Evolutionary conservation across 2,113 vertebrate species (phyloP).

Genomic region (Probosciger aterrimus): DNA sequence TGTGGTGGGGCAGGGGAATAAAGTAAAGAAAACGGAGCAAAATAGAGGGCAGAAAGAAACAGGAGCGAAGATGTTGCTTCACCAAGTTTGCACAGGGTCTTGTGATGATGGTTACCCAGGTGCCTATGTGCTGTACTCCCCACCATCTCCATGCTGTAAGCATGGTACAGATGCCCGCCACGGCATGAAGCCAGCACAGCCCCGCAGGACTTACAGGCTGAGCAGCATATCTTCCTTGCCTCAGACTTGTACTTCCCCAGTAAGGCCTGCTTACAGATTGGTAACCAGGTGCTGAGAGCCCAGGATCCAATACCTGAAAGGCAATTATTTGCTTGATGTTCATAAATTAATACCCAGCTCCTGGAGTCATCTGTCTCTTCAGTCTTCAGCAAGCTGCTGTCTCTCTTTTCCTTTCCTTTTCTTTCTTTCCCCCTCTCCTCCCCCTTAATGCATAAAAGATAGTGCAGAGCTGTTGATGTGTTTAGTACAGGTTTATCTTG

Average conservation of each 20-base stretch:
- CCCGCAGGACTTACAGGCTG: background rate
- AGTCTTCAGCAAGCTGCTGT: slow-evolving; percentile 35
- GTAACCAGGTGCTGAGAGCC: background rate
- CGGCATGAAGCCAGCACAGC: background rate
- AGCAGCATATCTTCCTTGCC: background rate
- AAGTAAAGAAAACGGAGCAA: background rate
- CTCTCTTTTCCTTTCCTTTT: background rate
- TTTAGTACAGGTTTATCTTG: slow-evolving; percentile 70
- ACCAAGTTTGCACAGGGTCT: background rate
- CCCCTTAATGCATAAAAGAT: slow-evolving; percentile 19
- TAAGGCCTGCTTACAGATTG: background rate
- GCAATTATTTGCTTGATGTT: slow-evolving; percentile 61
- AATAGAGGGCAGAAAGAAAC: background rate
- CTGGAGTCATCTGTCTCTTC: slow-evolving; percentile 47
- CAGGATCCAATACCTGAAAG: slow-evolving; percentile 48
- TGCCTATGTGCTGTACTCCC: background rate
- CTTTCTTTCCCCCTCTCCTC: background rate
- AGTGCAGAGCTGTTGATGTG: slow-evolving; percentile 50
- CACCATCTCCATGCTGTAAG: background rate
- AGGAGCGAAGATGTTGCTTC: background rate
- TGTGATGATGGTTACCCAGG: fast-evolving
- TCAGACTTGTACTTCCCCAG: background rate
- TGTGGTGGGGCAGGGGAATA: background rate
- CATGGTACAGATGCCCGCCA: fast-evolving
- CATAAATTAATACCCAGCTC: background rate